Conservation (phyloP, 2,888 invertebrate genomes). For the Myopa testacea region DNA sequence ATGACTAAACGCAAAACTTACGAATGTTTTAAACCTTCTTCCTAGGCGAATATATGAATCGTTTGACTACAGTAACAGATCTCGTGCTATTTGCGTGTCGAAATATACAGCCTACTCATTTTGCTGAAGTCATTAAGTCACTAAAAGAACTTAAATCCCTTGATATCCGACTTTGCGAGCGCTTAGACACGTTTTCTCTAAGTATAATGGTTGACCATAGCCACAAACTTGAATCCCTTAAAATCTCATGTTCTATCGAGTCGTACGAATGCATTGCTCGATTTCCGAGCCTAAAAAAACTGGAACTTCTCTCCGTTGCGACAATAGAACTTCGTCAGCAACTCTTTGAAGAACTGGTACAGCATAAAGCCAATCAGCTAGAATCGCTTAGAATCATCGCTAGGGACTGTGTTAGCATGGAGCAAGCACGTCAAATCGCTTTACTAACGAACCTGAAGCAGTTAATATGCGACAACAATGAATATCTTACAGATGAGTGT, state of each 20-base stretch:
- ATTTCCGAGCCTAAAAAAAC: constrained; percentile 37
- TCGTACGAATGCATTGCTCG: constrained; percentile 35
- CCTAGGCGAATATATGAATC: constrained; percentile 29
- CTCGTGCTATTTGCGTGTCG: constrained; percentile 36
- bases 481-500: no score
- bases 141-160: constrained; percentile 25
- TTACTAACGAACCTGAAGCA: constrained; percentile 31
- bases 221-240: constrained; percentile 33
- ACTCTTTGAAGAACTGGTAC: constrained; percentile 28
- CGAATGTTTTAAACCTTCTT: not conserved
- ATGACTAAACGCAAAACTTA: not conserved
- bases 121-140: constrained; percentile 28
- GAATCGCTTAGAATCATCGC: constrained; percentile 33
- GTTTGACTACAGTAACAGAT: constrained; percentile 18
- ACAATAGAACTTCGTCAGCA: not conserved
- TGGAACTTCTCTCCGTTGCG: constrained; percentile 31
- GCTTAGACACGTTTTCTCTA: constrained; percentile 6
- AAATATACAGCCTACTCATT: constrained; percentile 32
- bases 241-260: constrained; percentile 34
- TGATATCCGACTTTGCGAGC: constrained; percentile 39
- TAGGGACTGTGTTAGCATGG: constrained; percentile 27
- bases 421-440: constrained; percentile 25
- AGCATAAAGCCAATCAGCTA: constrained; percentile 6
- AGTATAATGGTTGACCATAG: constrained; percentile 24
- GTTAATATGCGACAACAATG: constrained; percentile 35